Evolutionary conservation across 2,888 invertebrate species (phyloP).

Genomic region (Drosophila robusta): DNA sequence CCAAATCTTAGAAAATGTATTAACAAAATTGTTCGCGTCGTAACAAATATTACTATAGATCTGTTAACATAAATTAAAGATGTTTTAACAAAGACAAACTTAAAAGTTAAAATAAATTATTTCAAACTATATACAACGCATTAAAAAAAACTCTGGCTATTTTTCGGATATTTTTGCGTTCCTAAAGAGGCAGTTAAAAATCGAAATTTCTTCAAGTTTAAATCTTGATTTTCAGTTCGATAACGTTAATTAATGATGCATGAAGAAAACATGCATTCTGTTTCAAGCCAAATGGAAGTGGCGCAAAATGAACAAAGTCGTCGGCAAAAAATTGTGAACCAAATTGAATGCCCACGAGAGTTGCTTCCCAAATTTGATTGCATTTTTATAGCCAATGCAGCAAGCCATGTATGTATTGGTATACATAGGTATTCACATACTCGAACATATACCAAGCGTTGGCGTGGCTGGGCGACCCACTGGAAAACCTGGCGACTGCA

Average conservation of each 20-base stretch:
- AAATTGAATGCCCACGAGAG: slow-evolving; percentile 48
- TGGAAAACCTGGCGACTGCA: slow-evolving; percentile 18
- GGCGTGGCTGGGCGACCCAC: slow-evolving; percentile 12
- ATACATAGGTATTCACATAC: not conserved
- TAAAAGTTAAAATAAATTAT: no score
- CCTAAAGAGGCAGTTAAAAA: no score
- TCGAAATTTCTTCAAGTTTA: not conserved
- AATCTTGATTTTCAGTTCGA: slow-evolving; percentile 7
- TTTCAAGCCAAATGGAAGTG: slow-evolving; percentile 11
- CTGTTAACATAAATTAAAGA: no score
- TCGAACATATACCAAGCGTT: not conserved
- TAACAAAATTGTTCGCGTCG: no score
- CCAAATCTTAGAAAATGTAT: no score
- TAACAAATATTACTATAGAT: no score
- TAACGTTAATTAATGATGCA: slow-evolving; percentile 21
- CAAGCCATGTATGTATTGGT: slow-evolving; percentile 1
- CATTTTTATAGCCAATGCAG: slow-evolving; percentile 51
- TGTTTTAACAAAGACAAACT: no score
- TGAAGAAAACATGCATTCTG: slow-evolving; percentile 5
- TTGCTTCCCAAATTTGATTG: slow-evolving; percentile 50
- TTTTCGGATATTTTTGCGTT: no score
- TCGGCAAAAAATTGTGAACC: slow-evolving; percentile 26
- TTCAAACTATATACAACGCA: no score
- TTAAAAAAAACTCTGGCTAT: no score
- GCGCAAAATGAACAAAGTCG: slow-evolving; percentile 9